Conservation (phyloP, 2,888 invertebrate species). For the Caenorhabditis afra region DNA sequence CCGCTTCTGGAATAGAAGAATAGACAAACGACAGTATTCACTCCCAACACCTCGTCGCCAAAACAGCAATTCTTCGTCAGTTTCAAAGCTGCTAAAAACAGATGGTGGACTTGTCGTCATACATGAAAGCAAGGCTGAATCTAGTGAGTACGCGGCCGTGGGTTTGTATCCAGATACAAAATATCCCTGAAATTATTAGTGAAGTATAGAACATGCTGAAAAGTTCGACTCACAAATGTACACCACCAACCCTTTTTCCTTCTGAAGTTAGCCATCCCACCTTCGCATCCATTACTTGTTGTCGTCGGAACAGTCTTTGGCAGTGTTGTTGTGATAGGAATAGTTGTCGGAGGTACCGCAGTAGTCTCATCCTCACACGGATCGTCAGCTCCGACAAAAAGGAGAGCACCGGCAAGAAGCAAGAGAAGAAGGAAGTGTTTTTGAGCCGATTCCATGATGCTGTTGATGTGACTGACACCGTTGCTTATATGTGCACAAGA, state of each 20-base stretch:
- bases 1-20: background rate
- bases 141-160: too few relatives aligned
- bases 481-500: too few relatives aligned
- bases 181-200: too few relatives aligned
- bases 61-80: background rate
- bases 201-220: background rate
- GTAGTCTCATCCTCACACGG: slow-evolving; percentile 10
- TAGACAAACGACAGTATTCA: too few relatives aligned
- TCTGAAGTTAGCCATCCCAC: background rate
- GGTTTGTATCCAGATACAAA: too few relatives aligned
- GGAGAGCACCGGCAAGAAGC: too few relatives aligned
- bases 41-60: background rate
- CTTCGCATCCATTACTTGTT: background rate
- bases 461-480: too few relatives aligned
- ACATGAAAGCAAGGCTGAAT: too few relatives aligned
- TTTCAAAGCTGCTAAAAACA: slow-evolving; percentile 1
- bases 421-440: too few relatives aligned
- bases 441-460: too few relatives aligned
- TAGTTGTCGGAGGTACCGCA: background rate
- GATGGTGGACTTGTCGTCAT: too few relatives aligned
- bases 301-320: background rate
- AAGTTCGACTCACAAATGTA: background rate
- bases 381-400: too few relatives aligned
- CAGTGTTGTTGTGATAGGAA: background rate
- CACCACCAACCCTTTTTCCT: slow-evolving; percentile 8